phyloP scores from a whole-genome alignment of 92 coral and sea anemone species.

The Bergia sp. region DNA sequence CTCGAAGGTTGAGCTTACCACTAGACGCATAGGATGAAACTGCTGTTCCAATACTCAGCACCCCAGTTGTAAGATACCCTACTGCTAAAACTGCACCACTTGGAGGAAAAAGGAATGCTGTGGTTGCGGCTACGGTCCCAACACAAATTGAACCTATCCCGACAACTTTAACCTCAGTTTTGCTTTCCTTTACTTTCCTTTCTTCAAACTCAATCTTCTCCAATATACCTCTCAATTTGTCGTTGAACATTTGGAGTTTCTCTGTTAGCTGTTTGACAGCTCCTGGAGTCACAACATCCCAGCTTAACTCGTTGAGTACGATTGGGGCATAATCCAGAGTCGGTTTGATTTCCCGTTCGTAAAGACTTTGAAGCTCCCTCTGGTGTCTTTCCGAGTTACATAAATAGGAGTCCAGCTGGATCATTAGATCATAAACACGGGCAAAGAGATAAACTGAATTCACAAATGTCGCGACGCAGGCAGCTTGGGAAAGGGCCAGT shows the following conservation, averaged over 20 bases:
- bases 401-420: neutral
- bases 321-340: neutral
- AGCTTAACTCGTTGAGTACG: neutral
- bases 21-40: neutral
- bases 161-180: neutral
- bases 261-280: neutral
- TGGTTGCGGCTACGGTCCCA: neutral
- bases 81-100: neutral
- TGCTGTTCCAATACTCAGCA: neutral
- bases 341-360: neutral
- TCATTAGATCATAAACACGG: neutral
- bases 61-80: neutral
- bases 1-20: neutral
- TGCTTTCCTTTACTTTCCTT: neutral
- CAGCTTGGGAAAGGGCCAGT: neutral
- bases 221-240: neutral
- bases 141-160: neutral
- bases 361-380: neutral
- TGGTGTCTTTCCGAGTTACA: no score
- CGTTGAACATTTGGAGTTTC: neutral
- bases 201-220: neutral
- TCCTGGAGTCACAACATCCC: neutral
- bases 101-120: neutral
- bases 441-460: neutral
- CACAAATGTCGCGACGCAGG: neutral